Evolutionary conservation across 1,140 invertebrate genomes (phyloP).

Genomic region (Calliphora vicina): DNA sequence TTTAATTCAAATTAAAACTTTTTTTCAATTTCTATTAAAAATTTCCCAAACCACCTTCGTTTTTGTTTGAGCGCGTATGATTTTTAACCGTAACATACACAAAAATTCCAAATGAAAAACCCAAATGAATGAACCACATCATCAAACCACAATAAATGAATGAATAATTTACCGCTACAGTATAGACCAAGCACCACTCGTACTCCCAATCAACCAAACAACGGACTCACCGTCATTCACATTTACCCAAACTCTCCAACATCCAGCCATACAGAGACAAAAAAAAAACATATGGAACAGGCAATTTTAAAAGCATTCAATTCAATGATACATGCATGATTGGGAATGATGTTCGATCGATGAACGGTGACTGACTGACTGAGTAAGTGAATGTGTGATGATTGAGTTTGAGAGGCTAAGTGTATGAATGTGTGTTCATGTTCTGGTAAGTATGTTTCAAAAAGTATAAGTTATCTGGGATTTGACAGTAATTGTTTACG

Average conservation of each 20-base stretch:
- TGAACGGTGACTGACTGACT: background rate
- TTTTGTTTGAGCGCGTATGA: background rate
- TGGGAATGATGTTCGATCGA: background rate
- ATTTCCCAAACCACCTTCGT: background rate
- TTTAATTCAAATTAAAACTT: too few species aligned
- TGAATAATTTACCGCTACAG: constrained; percentile 29
- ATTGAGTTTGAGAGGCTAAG: background rate
- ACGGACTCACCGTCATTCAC: background rate
- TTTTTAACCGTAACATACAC: background rate
- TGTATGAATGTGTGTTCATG: too few species aligned
- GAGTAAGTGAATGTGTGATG: background rate
- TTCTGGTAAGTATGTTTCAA: background rate
- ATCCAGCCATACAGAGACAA: background rate
- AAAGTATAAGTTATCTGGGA: background rate
- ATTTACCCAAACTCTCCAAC: background rate
- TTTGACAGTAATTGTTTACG: constrained; percentile 34
- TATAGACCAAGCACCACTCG: background rate
- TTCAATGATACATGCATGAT: background rate
- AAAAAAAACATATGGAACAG: too few species aligned
- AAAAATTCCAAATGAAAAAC: background rate
- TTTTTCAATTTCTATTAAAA: too few species aligned
- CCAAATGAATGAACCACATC: constrained; percentile 12
- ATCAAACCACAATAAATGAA: constrained; percentile 29
- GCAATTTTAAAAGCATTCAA: background rate
- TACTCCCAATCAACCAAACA: background rate